These are phyloP conservation scores for Gymnogyps californianus DNA, from an alignment of 2,113 vertebrate species.

Conservation along the genomic window DNA sequence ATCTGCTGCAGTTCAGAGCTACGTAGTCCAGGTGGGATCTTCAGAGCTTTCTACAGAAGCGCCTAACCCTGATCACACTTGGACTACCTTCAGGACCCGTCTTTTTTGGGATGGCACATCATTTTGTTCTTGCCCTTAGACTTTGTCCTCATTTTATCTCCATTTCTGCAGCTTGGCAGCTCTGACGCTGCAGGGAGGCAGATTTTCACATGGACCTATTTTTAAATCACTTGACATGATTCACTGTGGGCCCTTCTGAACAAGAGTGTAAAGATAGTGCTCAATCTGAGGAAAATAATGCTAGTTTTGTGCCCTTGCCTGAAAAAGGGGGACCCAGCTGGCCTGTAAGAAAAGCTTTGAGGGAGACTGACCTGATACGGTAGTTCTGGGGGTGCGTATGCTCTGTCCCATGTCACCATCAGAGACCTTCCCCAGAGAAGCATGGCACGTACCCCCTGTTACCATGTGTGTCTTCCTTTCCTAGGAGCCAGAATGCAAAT, in stretches of 20 bases:
- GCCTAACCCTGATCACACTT: background rate
- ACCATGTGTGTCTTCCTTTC: slow-evolving; percentile 54
- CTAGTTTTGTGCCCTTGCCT: background rate
- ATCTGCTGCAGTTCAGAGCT: background rate
- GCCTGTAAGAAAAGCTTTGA: background rate
- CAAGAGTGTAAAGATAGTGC: slow-evolving; percentile 11
- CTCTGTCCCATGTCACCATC: background rate
- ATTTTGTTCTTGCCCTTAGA: background rate
- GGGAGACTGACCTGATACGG: background rate
- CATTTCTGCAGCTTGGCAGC: background rate
- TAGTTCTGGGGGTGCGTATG: background rate
- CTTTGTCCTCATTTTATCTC: slow-evolving; percentile 49
- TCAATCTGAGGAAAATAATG: background rate
- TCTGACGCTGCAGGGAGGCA: background rate
- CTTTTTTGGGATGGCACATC: background rate
- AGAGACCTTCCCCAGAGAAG: background rate
- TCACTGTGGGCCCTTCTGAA: slow-evolving; percentile 23
- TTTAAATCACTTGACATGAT: slow-evolving; percentile 35
- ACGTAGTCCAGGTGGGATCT: background rate
- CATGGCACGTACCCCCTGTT: background rate
- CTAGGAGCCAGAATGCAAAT: slow-evolving; percentile 97
- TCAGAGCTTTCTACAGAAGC: background rate
- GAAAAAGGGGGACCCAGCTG: background rate
- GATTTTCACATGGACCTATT: slow-evolving; percentile 36
- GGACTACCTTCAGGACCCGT: background rate